A percentile compares a stretch with the other conserved stretches of the same genome.
phyloP scores from a whole-genome alignment of 1,140 invertebrate species.

The Phortica variegata region DNA sequence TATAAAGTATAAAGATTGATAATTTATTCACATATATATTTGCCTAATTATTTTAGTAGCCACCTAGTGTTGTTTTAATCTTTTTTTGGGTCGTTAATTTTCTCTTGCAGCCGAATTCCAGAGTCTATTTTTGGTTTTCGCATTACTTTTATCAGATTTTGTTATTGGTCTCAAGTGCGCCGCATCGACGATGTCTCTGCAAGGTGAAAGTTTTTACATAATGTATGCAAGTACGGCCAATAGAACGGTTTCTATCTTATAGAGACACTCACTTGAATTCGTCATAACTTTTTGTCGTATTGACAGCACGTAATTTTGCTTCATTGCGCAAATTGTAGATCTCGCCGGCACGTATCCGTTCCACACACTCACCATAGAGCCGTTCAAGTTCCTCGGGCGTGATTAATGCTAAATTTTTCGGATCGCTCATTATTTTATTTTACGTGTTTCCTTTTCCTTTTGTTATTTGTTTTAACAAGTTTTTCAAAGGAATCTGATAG shows the following conservation, averaged over 20 bases:
- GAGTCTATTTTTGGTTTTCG: conserved; percentile 39
- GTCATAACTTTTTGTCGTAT: conserved; percentile 62
- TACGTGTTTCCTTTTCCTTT: too few relatives aligned
- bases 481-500: too few relatives aligned
- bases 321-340: conserved; percentile 63
- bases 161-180: conserved; percentile 57
- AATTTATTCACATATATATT: background rate
- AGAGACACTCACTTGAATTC: conserved; percentile 59
- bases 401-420: conserved; percentile 20
- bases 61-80: background rate
- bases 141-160: conserved; percentile 53
- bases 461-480: too few relatives aligned
- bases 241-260: background rate
- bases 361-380: conserved; percentile 30
- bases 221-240: background rate
- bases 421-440: too few relatives aligned
- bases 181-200: conserved; percentile 59
- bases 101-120: conserved; percentile 48
- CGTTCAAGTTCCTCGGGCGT: conserved; percentile 38
- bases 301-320: conserved; percentile 63
- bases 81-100: conserved; percentile 1
- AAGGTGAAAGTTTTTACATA: background rate
- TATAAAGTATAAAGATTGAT: background rate
- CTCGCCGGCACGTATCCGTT: conserved; percentile 56
- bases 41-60: background rate